Conservation (phyloP, 2,797 vertebrate species). For the Fratercula arctica region DNA sequence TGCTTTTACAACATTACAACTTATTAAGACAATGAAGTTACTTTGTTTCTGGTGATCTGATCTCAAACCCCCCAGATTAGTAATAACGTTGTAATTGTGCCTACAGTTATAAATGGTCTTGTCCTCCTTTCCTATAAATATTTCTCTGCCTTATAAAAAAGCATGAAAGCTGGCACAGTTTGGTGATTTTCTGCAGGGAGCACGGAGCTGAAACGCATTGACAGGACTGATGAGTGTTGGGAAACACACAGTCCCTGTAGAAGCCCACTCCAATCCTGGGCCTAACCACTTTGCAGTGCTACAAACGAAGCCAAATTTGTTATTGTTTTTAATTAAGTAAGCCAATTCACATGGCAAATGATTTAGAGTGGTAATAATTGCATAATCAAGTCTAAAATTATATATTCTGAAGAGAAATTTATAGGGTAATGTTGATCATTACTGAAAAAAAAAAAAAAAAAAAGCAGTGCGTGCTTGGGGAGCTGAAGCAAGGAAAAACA, state of each 20-base stretch:
- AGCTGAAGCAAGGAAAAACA: conserved; percentile 20
- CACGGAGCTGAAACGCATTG: background rate
- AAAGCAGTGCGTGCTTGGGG: background rate
- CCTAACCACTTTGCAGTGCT: background rate
- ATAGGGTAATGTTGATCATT: background rate
- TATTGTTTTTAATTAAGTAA: background rate
- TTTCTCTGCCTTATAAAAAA: background rate
- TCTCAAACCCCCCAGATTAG: background rate
- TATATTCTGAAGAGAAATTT: background rate
- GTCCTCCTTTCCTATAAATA: background rate
- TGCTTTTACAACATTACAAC: background rate
- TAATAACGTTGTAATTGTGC: background rate
- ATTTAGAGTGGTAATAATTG: background rate
- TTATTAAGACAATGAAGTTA: background rate
- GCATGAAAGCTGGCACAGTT: background rate
- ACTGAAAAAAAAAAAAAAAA: conserved; percentile 48
- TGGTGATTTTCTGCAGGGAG: background rate
- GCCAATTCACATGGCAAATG: background rate
- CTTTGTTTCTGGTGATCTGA: background rate
- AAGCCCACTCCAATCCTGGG: background rate
- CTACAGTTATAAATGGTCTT: background rate
- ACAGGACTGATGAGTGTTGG: background rate
- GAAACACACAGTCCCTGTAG: background rate
- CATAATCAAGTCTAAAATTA: conserved; percentile 12
- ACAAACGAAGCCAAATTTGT: background rate